A percentile compares a stretch with the other conserved stretches of the same genome.
Conservation (phyloP, 23 tunicate species). For the Diplosoma virens region DNA sequence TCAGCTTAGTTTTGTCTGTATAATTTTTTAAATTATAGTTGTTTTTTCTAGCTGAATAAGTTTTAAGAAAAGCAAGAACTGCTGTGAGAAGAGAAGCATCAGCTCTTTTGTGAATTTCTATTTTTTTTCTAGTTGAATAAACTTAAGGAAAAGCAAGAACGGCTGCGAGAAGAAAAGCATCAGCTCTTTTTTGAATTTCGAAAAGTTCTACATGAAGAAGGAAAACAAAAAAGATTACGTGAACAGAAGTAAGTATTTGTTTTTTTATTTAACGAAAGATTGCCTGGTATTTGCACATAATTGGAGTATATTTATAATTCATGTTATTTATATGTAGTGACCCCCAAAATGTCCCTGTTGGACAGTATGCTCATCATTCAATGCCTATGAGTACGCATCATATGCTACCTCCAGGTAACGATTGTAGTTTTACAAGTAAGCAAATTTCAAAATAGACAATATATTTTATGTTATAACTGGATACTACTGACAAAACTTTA, state of each 20-base stretch:
- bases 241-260: constrained; percentile 79
- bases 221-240: constrained; percentile 44
- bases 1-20: too few relatives aligned
- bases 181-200: constrained; percentile 69
- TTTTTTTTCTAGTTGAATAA: constrained; percentile 35
- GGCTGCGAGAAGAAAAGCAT: constrained; percentile 67
- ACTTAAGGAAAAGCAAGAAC: constrained; percentile 29
- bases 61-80: too few relatives aligned
- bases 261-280: not conserved
- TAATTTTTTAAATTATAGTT: not conserved
- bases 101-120: not conserved
- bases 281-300: not conserved
- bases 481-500: too few relatives aligned
- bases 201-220: constrained; percentile 75
- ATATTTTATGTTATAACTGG: too few relatives aligned
- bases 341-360: not conserved
- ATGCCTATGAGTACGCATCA: constrained; percentile 42
- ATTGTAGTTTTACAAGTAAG: too few relatives aligned
- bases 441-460: too few relatives aligned
- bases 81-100: too few relatives aligned
- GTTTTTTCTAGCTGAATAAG: not conserved
- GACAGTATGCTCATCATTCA: constrained; percentile 38
- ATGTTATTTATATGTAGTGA: constrained; percentile 9
- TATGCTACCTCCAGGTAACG: constrained; percentile 52
- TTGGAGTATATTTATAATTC: not conserved